A percentile compares a stretch with the other conserved stretches of the same genome.
Evolutionary conservation across 2,113 vertebrate species (phyloP).

Genomic region (Urocynchramus pylzowi): DNA sequence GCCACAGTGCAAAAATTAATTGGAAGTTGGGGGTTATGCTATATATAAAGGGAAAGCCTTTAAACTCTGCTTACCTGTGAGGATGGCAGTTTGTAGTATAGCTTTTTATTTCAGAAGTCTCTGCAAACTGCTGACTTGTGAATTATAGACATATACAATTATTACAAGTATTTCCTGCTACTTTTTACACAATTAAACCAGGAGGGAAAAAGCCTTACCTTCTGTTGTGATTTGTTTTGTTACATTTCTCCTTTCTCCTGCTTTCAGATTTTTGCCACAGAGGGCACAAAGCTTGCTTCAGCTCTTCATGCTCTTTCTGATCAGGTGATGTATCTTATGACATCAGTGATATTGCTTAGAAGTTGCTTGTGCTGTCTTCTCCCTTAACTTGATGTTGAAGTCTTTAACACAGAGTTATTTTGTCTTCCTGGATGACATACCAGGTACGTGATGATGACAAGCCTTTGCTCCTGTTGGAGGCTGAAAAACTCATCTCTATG

Average conservation of each 20-base stretch:
- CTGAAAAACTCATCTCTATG: slow-evolving; percentile 84
- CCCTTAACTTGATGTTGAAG: background rate
- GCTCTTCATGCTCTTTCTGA: slow-evolving; percentile 82
- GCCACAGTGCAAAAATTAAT: background rate
- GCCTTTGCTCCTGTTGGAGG: slow-evolving; percentile 82
- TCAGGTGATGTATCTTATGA: slow-evolving; percentile 77
- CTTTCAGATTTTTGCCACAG: slow-evolving; percentile 86
- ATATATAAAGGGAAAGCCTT: background rate
- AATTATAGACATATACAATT: background rate
- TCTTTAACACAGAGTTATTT: background rate
- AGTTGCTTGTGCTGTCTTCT: background rate
- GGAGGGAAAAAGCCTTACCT: background rate
- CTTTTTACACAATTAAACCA: background rate
- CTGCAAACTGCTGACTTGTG: background rate
- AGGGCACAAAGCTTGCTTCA: slow-evolving; percentile 88
- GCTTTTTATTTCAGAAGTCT: background rate
- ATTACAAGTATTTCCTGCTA: background rate
- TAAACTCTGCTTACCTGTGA: background rate
- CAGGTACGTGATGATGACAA: slow-evolving; percentile 89
- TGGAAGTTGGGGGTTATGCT: accelerated
- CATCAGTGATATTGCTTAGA: background rate
- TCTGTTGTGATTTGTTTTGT: background rate
- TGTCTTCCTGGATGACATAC: slow-evolving; percentile 18
- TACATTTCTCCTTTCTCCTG: background rate
- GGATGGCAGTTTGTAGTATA: background rate